These are phyloP conservation scores for Ictalurus punctatus DNA, from an alignment of 2,113 vertebrate species.

Conservation along the genomic window DNA sequence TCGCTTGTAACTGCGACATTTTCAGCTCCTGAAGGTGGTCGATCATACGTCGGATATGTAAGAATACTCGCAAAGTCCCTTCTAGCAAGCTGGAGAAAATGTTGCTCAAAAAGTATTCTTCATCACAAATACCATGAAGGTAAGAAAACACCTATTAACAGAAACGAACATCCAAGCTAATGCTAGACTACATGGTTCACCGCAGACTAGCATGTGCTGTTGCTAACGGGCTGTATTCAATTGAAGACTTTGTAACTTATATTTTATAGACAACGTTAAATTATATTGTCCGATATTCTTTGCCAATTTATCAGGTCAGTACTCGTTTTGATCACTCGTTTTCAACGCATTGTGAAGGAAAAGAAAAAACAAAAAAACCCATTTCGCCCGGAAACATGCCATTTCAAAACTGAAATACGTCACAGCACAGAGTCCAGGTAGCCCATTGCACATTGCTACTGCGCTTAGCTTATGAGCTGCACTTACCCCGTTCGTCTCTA, in stretches of 20 bases:
- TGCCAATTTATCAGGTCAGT: not conserved
- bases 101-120: not conserved
- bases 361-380: too few species aligned
- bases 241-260: not conserved
- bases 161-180: not conserved
- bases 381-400: not conserved
- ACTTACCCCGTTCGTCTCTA: constrained; percentile 89
- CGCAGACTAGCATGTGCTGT: not conserved
- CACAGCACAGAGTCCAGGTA: not conserved
- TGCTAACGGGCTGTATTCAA: not conserved
- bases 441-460: too few species aligned
- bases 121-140: not conserved
- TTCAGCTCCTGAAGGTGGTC: not conserved
- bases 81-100: not conserved
- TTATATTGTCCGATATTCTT: not conserved
- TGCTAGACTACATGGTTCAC: not conserved
- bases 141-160: not conserved
- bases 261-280: not conserved
- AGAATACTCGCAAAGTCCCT: not conserved
- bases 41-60: not conserved
- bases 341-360: too few species aligned
- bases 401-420: not conserved
- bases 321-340: too few species aligned
- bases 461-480: too few species aligned
- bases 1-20: not conserved